Conservation (phyloP, 2,113 vertebrate species). For the Pelmatolapia mariae region DNA sequence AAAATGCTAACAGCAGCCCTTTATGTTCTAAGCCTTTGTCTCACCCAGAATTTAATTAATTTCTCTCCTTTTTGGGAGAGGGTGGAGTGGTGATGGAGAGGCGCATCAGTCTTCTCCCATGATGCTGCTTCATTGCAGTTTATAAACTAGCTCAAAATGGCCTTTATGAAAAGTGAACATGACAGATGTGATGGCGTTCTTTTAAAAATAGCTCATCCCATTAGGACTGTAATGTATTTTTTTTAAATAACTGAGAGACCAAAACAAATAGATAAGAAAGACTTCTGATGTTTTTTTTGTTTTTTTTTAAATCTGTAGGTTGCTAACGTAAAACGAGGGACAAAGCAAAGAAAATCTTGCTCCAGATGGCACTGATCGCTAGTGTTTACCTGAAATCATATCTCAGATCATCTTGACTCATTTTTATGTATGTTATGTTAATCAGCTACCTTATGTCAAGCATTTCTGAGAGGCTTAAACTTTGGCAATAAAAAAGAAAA, state of each 20-base stretch:
- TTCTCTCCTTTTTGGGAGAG: constrained; percentile 53
- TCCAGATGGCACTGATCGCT: neutral
- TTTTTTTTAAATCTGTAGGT: neutral
- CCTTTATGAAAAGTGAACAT: constrained; percentile 36
- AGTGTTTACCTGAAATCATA: neutral
- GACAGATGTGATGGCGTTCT: constrained; percentile 11
- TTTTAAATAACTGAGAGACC: neutral
- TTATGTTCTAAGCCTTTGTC: constrained; percentile 75
- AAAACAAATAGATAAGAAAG: constrained; percentile 4
- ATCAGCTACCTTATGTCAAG: neutral
- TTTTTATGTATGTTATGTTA: neutral
- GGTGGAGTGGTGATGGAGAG: constrained; percentile 59
- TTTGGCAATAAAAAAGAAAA: neutral
- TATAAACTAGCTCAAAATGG: constrained; percentile 29
- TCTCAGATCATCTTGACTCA: neutral
- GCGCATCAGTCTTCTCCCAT: constrained; percentile 24
- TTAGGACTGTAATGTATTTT: neutral
- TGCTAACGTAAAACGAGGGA: neutral
- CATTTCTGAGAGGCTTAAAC: neutral
- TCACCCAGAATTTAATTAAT: constrained; percentile 76
- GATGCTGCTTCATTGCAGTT: constrained; percentile 34
- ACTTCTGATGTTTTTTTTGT: neutral
- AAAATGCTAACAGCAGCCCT: constrained; percentile 83
- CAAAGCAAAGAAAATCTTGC: neutral
- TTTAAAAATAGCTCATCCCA: constrained; percentile 9